phyloP scores from a whole-genome alignment of 2,113 vertebrate genomes.

The Dipodomys spectabilis region DNA sequence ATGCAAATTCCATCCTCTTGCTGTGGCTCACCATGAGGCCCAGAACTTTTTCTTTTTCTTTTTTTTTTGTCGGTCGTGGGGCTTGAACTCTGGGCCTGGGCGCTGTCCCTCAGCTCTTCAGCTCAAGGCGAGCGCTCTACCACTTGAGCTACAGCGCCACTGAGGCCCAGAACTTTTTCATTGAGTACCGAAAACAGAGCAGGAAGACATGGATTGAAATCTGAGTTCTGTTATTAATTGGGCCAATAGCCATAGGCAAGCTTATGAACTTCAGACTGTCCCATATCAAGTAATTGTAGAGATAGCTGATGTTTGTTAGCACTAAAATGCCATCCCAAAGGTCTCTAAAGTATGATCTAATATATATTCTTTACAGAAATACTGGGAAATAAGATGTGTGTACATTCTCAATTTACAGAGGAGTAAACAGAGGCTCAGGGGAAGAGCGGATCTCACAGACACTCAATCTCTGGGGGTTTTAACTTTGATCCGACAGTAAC shows the following conservation, averaged over 20 bases:
- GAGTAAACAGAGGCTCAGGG: not conserved
- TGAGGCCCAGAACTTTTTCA: not conserved
- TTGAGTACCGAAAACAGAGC: not conserved
- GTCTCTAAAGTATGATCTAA: not conserved
- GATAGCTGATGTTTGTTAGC: not conserved
- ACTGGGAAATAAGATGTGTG: not conserved
- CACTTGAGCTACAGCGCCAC: no score
- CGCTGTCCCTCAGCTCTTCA: no score
- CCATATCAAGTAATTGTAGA: not conserved
- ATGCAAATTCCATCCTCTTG: not conserved
- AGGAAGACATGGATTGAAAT: not conserved
- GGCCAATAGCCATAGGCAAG: not conserved
- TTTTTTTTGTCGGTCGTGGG: no score
- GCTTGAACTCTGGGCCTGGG: no score
- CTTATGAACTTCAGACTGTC: not conserved
- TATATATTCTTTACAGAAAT: not conserved
- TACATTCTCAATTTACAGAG: not conserved
- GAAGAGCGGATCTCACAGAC: not conserved
- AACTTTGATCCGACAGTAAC: not conserved
- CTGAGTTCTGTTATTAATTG: not conserved
- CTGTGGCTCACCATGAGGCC: fast-evolving
- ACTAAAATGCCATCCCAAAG: no score
- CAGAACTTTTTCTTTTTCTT: not conserved
- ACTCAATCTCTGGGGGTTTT: not conserved
- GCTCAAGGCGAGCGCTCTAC: no score